Evolutionary conservation across 2,113 vertebrate species (phyloP).

Genomic region (Myrmophylax atrothorax): DNA sequence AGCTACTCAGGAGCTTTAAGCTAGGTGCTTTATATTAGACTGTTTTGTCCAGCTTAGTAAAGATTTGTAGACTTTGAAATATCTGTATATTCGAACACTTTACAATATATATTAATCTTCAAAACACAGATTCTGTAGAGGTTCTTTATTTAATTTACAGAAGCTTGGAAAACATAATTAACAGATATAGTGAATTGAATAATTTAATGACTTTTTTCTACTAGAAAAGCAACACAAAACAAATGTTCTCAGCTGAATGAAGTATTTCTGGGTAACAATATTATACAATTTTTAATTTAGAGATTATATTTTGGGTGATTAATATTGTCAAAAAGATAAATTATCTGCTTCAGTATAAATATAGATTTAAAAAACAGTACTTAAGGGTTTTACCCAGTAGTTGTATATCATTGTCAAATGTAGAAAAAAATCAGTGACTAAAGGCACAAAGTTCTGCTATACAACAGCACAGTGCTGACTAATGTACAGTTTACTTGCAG

Average conservation of each 20-base stretch:
- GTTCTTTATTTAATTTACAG: background rate
- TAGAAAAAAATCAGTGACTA: background rate
- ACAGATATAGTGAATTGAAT: slow-evolving; percentile 31
- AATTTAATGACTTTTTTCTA: background rate
- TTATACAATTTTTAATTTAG: slow-evolving; percentile 56
- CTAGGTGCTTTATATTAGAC: background rate
- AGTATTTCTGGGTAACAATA: slow-evolving; percentile 20
- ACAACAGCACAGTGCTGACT: background rate
- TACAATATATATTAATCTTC: background rate
- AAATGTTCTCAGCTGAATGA: slow-evolving; percentile 33
- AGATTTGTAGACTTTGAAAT: background rate
- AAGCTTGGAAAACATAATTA: slow-evolving; percentile 14
- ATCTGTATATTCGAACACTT: background rate
- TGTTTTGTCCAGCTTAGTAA: background rate
- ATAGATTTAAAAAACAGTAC: slow-evolving; percentile 44
- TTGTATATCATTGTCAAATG: slow-evolving; percentile 54
- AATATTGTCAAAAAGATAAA: slow-evolving; percentile 69
- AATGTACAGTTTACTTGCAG: background rate
- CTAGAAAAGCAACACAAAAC: slow-evolving; percentile 24
- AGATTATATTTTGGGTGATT: slow-evolving; percentile 42
- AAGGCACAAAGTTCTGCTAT: background rate
- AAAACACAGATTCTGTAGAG: background rate
- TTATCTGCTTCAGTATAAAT: slow-evolving; percentile 33
- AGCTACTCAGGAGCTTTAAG: background rate
- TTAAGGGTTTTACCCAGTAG: slow-evolving; percentile 35